phyloP scores from a whole-genome alignment of 2,113 vertebrate species.

The Sinocyclocheilus anshuiensis region DNA sequence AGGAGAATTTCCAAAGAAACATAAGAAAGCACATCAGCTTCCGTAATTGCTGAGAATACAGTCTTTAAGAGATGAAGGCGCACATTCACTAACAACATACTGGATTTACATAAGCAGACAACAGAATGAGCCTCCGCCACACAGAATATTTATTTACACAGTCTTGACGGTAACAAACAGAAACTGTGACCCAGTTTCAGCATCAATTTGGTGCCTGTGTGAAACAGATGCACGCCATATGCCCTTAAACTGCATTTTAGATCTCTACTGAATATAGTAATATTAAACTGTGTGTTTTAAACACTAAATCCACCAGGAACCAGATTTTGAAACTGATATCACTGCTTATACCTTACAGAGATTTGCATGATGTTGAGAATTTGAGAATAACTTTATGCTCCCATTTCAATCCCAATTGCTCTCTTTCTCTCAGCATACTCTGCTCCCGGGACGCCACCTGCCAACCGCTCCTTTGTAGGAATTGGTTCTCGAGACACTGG shows the following conservation, averaged over 20 bases:
- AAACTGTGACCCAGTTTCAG: background rate
- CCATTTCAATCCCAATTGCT: background rate
- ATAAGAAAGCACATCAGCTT: conserved; percentile 31
- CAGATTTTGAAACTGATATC: background rate
- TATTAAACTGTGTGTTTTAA: background rate
- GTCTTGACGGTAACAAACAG: background rate
- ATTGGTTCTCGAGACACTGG: conserved; percentile 90
- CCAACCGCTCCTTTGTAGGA: conserved; percentile 93
- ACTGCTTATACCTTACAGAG: background rate
- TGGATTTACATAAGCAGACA: conserved; percentile 48
- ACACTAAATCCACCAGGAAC: background rate
- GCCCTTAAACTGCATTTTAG: background rate
- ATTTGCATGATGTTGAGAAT: background rate
- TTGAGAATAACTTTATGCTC: background rate
- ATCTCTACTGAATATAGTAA: background rate
- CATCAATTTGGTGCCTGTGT: background rate
- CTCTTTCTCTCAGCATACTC: conserved; percentile 84
- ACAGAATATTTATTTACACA: conserved; percentile 7
- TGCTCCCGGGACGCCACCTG: conserved; percentile 90
- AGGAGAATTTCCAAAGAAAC: conserved; percentile 30
- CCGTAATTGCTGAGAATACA: conserved; percentile 48
- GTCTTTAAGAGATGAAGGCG: conserved; percentile 41
- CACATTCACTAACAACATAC: conserved; percentile 45
- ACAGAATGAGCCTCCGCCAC: background rate
- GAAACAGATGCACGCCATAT: background rate